Base-by-base conservation (phyloP, 2,888 invertebrate species). In the Aspidiotus rigidus region DNA sequence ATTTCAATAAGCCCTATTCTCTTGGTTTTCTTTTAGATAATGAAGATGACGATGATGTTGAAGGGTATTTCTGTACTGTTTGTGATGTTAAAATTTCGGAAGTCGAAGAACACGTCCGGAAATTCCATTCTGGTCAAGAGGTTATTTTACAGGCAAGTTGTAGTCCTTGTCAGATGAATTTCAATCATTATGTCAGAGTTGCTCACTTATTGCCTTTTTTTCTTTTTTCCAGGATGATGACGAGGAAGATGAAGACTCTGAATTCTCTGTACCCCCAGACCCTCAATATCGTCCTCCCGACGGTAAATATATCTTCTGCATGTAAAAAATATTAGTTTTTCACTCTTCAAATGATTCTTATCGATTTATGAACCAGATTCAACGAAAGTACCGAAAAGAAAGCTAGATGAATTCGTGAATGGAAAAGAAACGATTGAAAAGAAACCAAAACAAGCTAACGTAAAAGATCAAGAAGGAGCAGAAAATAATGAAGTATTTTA, bases 51-150 rank as follows among this genome's bases (percentile, higher is more conserved):
- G 67, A 67, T 17, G 67, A 67, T 49, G 67, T 67, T n/a, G 67
- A 67, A 49, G 67, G 67, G n/a, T 67, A 67, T 17, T 67, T 67
- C 53, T 67, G 67, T 49, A 67, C 67, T 10, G 67, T 67, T 28
- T 67, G 67, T 67, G 67, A 67, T 59, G 60, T 67, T 17, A 67
- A 67, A 13, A 67, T 67, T 60, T 53, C 67, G 11, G 67, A 67
- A 40, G 67, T 67, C 10, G 41, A 67, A 39, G 60, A 67, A 59
- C 67, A 67, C 39, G 60, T 67, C 16, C 67, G 60, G 15, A 59
- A 67, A 59, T 67, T 67, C 8, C 67, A 67, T 49, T 56, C 28
- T 39, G 67, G 67, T 49, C 67, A 67, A 67, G 67, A 67, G 53
- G 67, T 67, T 42, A 67, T 67, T 59, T 40, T 67, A 53, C 67